Percentiles rank a stretch among this genome's conserved stretches.
phyloP scores from a whole-genome alignment of 2,888 invertebrate genomes.

The Amphipoea oculea region DNA sequence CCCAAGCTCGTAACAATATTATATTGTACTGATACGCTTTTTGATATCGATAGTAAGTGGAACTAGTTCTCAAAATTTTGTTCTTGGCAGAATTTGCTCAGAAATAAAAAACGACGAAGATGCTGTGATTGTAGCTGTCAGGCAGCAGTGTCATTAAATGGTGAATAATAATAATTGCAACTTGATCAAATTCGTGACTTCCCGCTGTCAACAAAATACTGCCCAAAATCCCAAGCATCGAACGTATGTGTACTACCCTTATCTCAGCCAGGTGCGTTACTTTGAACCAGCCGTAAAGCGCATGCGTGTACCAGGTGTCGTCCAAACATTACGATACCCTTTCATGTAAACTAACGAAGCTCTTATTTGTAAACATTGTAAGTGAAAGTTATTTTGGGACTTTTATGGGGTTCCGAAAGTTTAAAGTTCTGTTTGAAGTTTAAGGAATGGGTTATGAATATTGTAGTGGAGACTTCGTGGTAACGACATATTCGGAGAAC shows the following conservation, averaged over 20 bases:
- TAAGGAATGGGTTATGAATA: constrained; percentile 49
- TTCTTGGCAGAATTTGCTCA: neutral
- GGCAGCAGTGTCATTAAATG: neutral
- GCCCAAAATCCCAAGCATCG: neutral
- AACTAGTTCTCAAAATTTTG: neutral
- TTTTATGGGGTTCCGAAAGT: constrained; percentile 55
- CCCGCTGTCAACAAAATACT: neutral
- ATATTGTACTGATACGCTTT: neutral
- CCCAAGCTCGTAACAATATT: no score
- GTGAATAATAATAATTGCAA: neutral
- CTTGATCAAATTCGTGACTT: neutral
- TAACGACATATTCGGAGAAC: constrained; percentile 24
- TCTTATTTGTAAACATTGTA: constrained; percentile 66
- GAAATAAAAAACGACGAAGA: neutral
- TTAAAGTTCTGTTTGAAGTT: constrained; percentile 59
- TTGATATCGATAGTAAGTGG: neutral
- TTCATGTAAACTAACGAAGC: constrained; percentile 61
- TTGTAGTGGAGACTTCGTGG: constrained; percentile 15
- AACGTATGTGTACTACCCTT: constrained; percentile 37
- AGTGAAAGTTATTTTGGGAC: constrained; percentile 63
- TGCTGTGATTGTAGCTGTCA: neutral
- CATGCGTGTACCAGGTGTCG: constrained; percentile 66
- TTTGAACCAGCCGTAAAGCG: constrained; percentile 49
- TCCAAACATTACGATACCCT: constrained; percentile 61
- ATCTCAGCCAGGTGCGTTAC: constrained; percentile 54